Conservation (phyloP, 1,140 invertebrate species). For the Drosophila nigromelanica region DNA sequence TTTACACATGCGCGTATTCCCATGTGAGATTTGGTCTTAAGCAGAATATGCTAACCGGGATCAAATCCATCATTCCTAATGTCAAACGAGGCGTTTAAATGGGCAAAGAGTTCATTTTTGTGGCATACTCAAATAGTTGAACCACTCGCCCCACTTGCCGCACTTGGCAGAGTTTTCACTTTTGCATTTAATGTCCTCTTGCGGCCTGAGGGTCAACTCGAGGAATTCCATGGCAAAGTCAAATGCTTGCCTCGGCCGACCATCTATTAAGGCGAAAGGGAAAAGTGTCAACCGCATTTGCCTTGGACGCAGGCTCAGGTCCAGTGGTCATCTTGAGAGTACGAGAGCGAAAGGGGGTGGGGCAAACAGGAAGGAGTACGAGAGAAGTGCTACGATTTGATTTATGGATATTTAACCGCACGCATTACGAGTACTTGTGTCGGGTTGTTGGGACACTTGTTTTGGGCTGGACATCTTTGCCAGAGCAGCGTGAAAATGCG, state of each 20-base stretch:
- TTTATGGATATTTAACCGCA: constrained; percentile 82
- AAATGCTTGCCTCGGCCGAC: constrained; percentile 47
- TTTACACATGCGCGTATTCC: not conserved
- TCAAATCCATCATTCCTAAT: constrained; percentile 20
- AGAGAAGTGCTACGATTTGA: constrained; percentile 65
- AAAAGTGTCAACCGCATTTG: constrained; percentile 80
- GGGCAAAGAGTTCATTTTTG: constrained; percentile 47
- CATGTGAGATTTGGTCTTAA: not conserved
- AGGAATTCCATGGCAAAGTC: constrained; percentile 64
- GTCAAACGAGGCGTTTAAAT: constrained; percentile 22
- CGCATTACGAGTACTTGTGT: constrained; percentile 69
- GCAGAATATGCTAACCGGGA: not conserved
- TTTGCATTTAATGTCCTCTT: constrained; percentile 78
- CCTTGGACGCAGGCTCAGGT: constrained; percentile 49
- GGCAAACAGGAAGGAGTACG: constrained; percentile 10
- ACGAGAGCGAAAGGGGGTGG: not conserved
- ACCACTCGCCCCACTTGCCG: constrained; percentile 2
- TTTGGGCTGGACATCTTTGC: constrained; percentile 45
- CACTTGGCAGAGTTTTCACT: constrained; percentile 70
- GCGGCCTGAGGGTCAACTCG: constrained; percentile 74
- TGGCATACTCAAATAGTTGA: constrained; percentile 40
- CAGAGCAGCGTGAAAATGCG: constrained; percentile 11
- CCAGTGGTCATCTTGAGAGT: constrained; percentile 70
- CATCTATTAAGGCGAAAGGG: constrained; percentile 66
- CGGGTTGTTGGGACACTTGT: constrained; percentile 52